Conservation (phyloP, 2,797 vertebrate genomes). For the Eutrigla gurnardus region DNA sequence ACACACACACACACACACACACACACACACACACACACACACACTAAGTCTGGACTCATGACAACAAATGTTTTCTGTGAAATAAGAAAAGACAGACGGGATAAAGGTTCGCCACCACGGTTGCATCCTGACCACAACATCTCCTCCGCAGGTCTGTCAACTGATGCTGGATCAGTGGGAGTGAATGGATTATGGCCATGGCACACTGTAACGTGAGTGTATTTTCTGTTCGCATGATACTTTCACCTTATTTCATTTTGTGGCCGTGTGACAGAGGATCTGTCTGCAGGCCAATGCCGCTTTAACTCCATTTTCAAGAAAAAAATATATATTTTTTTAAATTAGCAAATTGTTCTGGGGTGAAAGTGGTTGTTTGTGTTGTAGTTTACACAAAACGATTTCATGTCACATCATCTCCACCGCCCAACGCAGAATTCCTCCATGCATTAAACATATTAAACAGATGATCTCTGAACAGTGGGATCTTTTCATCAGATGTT, state of each 20-base stretch:
- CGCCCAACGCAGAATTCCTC: not conserved
- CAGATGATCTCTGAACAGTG: not conserved
- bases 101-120: not conserved
- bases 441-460: not conserved
- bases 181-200: constrained; percentile 75
- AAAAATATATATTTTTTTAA: not conserved
- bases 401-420: not conserved
- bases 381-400: not conserved
- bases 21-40: not conserved
- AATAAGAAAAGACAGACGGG: not conserved
- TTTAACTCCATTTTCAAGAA: not conserved
- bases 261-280: constrained; percentile 3
- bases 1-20: constrained; percentile 10
- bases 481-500: constrained; percentile 1
- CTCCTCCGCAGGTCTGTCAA: constrained; percentile 43
- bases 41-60: not conserved
- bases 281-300: not conserved
- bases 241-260: not conserved
- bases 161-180: constrained; percentile 60
- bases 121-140: not conserved
- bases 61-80: not conserved
- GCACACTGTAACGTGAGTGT: constrained; percentile 83
- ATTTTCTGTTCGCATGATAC: not conserved
- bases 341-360: not conserved
- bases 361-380: not conserved